Base-by-base conservation (phyloP, 1,140 invertebrate species). In the Campoletis sonorensis region DNA sequence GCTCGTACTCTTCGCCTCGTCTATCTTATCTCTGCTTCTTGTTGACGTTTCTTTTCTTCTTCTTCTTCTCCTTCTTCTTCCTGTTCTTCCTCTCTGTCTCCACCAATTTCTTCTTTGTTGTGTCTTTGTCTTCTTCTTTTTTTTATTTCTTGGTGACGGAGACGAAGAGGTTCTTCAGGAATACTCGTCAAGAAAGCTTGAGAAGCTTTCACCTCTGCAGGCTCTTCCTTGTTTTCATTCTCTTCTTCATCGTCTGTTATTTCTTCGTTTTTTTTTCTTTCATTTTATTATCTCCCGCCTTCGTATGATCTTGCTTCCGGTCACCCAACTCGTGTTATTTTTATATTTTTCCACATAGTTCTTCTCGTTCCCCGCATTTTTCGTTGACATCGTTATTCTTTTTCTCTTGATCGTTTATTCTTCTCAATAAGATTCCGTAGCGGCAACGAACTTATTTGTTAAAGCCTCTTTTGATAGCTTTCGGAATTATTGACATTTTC, bases 91-190 rank as follows among this genome's bases (percentile, higher is more conserved):
- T 33, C 71, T 73, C n/a, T 73, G 37, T 79, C 61, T 40, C 54
- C 79, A 67, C 76, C 54, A 72, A 79, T 82, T 78, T 83, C 45
- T 67, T 54, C 72, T 33, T 4, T 37, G 2, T 13, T 11, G 21
- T 15, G 4, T 64, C 21, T 64, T 64, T 23, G 2, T 64, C 61
- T 64, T 64, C 18, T 54, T 21, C 15, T 54, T 15, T 58, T n/a
- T n/a, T 58, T 58, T 58, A 0, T 58, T 58, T 21, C 40, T 10
- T 13, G 40, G 40, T 45, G 40, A 45, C 40, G 40, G 11, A 3
- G 40, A 45, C 40, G 40, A 45, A 45, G 40, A 11, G 51, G 18
- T 54, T 54, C 51, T 54, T 54, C 18, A n/a, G 8, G 8, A 54
- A n/a, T n/a, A n/a, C 51, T 54, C 8, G n/a, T 18, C 1, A n/a